Evolutionary conservation across 2,888 invertebrate species (phyloP), one percentile per base, ranked within the genome.

Genomic region (Crematogaster levior): DNA sequence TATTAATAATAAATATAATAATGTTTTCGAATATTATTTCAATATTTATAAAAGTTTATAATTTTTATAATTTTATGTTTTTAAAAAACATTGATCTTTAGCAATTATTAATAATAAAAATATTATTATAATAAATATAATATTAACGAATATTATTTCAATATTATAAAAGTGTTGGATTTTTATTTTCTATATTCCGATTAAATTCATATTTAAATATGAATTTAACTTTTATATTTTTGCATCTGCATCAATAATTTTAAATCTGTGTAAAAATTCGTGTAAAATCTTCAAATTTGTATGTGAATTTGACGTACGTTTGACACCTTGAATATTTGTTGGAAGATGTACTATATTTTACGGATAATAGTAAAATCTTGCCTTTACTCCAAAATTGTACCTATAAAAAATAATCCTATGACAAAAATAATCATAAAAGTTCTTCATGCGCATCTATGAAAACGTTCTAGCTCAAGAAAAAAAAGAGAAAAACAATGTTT

Each of bases 381-480:
- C 30, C 7, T 21, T 24, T 48, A n/a, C 10, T 21, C 4, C 18
- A 10, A 48, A 18, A 34, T 3, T 56, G 30, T 1, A 12, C 10
- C 21, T 77, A 30, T 56, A 66, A 68, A 56, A 53, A 53, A 43
- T 30, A 48, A 66, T 53, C 24, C 15, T 43, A 30, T 9, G 12
- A 40, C n/a, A 30, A 43, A 10, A 10, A 75, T 63, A 65, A 77
- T 30, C 40, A 53, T 66, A 68, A 77, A 66, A 66, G 37, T 46
- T 56, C 21, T 30, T 66, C 40, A 18, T 4, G 3, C 15, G 43
- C n/a, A 1, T 65, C n/a, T 27, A 53, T 53, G 21, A 77, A 56
- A 77, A 6, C n/a, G 21, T 6, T 21, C 6, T 40, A 15, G 7
- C 6, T 65, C 37, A 66, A 43, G 4, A 40, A 6, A 68, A 53